Evolutionary conservation across 2,888 invertebrate species (phyloP), one percentile per base, ranked within the genome.

Genomic region (Isoperla grammatica): DNA sequence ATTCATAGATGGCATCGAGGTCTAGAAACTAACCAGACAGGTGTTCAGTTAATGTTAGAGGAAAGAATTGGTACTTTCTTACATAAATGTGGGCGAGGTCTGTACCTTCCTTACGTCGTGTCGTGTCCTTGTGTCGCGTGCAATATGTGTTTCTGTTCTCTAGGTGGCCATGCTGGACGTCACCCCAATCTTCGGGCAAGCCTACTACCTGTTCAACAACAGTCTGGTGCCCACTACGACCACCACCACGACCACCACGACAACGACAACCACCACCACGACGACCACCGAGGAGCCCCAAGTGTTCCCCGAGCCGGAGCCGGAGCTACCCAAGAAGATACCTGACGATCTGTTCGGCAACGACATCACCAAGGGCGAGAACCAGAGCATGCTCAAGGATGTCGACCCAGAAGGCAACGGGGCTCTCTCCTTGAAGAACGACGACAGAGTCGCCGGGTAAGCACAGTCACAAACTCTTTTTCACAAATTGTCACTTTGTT

Each of bases 201-300:
- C 87, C 50, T 93, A 88, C 72, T 92, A 83, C 74, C 73, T 88
- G 46, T 79, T 80, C 56, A 92, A 92, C 72, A 83, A 86, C 66
- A 86, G 83, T 13, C 73, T 87, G 42, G 88, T 91, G 17, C 91
- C 92, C 1, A 90, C 89, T 11, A 90, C 87, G 0, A 83, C 84
- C 0, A 81, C 85, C 0, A 79, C 81, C 0, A 79, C 81, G 1
- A 78, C 78, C 0, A 78, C 79, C 1, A 78, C 79, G 0, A 71
- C 73, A 1, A 69, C 70, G 6, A 65, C 67, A 1, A 61, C 65
- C 6, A 62, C 66, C 9, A 61, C 65, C 9, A 64, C 66, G 12
- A 65, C 66, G 1, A 68, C 69, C 4, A 66, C 69, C 4, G 67
- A 68, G 2, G 55, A 42, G 13, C 39, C 79, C 12, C 68, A 71